Conservation (phyloP, 2,113 vertebrate genomes). For the Leucopternis melanops region DNA sequence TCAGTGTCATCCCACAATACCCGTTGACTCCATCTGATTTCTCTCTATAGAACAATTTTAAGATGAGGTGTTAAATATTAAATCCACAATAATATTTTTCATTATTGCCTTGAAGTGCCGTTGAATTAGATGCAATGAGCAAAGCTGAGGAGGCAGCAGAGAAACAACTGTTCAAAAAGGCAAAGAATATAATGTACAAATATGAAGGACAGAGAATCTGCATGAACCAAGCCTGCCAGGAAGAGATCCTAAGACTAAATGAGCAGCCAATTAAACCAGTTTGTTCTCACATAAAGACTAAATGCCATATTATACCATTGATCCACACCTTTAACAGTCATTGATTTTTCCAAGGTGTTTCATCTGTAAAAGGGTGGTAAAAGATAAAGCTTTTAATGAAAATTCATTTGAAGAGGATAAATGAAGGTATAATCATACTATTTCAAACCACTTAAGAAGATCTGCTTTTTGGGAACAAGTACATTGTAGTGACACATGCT, state of each 20-base stretch:
- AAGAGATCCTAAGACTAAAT: not conserved
- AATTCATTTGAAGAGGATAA: not conserved
- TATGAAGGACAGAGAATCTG: not conserved
- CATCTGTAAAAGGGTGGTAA: not conserved
- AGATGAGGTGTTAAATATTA: not conserved
- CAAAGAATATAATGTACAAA: not conserved
- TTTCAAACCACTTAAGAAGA: not conserved
- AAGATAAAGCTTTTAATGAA: not conserved
- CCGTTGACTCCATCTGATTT: not conserved
- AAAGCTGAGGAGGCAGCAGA: not conserved
- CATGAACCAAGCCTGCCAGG: not conserved
- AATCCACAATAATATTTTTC: not conserved
- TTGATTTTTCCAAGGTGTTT: conserved; percentile 35
- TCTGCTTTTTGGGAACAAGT: not conserved
- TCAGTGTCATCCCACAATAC: not conserved
- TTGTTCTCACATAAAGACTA: conserved; percentile 12
- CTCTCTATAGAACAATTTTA: not conserved
- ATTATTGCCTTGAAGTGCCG: not conserved
- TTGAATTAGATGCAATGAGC: not conserved
- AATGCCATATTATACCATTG: not conserved
- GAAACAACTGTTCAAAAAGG: not conserved
- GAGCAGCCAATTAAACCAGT: not conserved
- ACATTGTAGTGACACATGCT: not conserved
- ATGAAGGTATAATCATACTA: not conserved
- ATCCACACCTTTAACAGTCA: conserved; percentile 6